Evolutionary conservation across 2,888 invertebrate species (phyloP).

Genomic region (Tiliacea aurago): DNA sequence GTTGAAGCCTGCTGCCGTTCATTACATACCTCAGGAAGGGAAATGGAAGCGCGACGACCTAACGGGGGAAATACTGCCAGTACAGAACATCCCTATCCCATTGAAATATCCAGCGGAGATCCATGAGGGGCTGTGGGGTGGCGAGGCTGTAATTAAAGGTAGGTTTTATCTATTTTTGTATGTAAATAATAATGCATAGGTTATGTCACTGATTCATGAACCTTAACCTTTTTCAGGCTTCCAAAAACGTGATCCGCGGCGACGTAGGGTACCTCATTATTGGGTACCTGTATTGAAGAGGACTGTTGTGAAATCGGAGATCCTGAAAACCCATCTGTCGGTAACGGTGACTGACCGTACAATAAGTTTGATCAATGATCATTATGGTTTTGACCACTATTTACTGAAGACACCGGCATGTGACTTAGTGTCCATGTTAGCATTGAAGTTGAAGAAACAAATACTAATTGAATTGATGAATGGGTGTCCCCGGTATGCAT

Average conservation of each 20-base stretch:
- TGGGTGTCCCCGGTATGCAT: conserved; percentile 92
- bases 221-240: conserved; percentile 88
- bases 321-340: conserved; percentile 95
- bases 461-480: conserved; percentile 94
- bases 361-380: conserved; percentile 95
- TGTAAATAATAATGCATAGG: conserved; percentile 21
- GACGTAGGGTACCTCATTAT: conserved; percentile 94
- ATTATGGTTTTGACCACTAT: conserved; percentile 98
- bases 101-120: conserved; percentile 94
- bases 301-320: conserved; percentile 96
- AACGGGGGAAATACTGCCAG: conserved; percentile 93
- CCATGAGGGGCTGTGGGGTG: conserved; percentile 98
- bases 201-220: conserved; percentile 31
- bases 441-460: conserved; percentile 95
- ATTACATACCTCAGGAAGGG: conserved; percentile 93
- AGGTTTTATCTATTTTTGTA: conserved; percentile 29
- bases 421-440: conserved; percentile 96
- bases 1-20: conserved; percentile 91
- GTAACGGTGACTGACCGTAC: conserved; percentile 96
- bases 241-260: conserved; percentile 91
- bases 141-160: conserved; percentile 97
- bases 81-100: conserved; percentile 95
- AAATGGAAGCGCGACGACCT: conserved; percentile 93
- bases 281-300: conserved; percentile 96
- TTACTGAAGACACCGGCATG: conserved; percentile 97